Evolutionary conservation across 35 echinoderm and acorn worm genomes (phyloP).

Genomic region (Apostichopus japonicus): DNA sequence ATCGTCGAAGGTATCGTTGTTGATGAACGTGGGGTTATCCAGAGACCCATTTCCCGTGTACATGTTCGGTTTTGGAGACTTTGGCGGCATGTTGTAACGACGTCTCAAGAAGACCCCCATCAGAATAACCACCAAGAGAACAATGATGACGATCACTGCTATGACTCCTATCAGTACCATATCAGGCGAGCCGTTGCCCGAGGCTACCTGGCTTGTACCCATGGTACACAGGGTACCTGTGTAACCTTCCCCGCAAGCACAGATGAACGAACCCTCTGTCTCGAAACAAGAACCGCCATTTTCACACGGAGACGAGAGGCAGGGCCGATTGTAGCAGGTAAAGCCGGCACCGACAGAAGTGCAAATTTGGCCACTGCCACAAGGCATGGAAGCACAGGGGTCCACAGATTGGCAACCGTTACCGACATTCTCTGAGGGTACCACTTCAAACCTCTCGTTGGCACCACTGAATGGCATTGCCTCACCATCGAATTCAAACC

Average conservation of each 20-base stretch:
- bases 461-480: conserved; percentile 85
- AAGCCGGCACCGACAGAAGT: conserved; percentile 4
- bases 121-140: conserved; percentile 62
- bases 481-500: conserved; percentile 81
- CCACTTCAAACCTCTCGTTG: conserved; percentile 82
- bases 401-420: conserved; percentile 53
- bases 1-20: conserved; percentile 80
- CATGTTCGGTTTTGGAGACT: background rate
- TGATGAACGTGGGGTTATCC: conserved; percentile 72
- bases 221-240: conserved; percentile 43
- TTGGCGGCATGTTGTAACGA: conserved; percentile 18
- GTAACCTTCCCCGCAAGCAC: conserved; percentile 57
- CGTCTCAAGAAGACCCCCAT: conserved; percentile 39
- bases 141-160: conserved; percentile 40
- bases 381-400: conserved; percentile 70
- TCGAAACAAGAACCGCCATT: conserved; percentile 64
- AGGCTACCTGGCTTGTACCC: background rate
- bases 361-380: conserved; percentile 45
- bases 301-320: conserved; percentile 58
- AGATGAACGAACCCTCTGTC: background rate
- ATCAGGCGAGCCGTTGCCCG: background rate
- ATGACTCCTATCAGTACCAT: conserved; percentile 56
- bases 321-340: conserved; percentile 52
- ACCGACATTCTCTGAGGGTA: conserved; percentile 71
- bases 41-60: conserved; percentile 4